Conservation (phyloP, 2,113 vertebrate species). For the Oceanodroma tethys region DNA sequence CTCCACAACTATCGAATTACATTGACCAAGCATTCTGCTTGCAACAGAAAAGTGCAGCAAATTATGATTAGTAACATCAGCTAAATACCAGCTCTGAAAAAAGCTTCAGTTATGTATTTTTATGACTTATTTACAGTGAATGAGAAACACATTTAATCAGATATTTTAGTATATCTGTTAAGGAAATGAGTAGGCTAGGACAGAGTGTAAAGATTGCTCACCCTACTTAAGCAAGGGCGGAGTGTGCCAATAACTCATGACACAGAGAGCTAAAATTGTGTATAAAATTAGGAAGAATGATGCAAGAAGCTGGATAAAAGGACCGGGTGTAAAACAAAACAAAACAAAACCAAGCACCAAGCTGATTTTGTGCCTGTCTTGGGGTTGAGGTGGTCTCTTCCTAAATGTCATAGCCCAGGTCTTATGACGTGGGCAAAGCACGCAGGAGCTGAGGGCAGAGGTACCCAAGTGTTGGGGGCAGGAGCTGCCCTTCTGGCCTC, state of each 20-base stretch:
- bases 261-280: neutral
- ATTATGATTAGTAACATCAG: neutral
- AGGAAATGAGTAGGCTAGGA: neutral
- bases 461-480: neutral
- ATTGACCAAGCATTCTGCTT: neutral
- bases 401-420: neutral
- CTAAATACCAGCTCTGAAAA: neutral
- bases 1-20: neutral
- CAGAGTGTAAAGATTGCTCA: neutral
- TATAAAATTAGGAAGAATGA: neutral
- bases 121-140: neutral
- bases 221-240: neutral
- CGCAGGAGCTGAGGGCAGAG: neutral
- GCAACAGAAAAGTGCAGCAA: neutral
- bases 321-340: neutral
- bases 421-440: fast-evolving
- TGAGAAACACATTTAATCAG: neutral
- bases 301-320: neutral
- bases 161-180: neutral
- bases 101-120: neutral
- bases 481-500: neutral
- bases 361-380: neutral
- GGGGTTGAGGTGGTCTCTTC: neutral
- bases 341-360: neutral
- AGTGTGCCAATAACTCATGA: neutral